These are phyloP conservation scores for Apodemia mormo DNA, from an alignment of 2,888 invertebrate species.

Conservation along the genomic window DNA sequence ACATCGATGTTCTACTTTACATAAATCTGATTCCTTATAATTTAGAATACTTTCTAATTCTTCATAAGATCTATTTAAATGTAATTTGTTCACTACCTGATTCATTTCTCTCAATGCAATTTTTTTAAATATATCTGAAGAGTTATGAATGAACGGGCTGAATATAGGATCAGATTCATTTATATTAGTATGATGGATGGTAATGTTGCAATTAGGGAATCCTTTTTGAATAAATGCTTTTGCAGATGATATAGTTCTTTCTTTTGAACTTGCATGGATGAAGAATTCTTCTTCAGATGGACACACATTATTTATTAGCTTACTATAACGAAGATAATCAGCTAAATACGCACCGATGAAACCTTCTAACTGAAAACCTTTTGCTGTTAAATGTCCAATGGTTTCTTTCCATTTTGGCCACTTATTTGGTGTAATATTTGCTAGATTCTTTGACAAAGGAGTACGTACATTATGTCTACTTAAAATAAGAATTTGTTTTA, in stretches of 20 bases:
- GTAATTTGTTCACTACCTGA: constrained; percentile 44
- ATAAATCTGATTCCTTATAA: constrained; percentile 57
- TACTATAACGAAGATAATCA: constrained; percentile 48
- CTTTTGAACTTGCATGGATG: constrained; percentile 62
- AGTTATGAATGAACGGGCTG: constrained; percentile 61
- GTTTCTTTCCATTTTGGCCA: constrained; percentile 63
- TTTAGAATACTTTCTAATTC: constrained; percentile 56
- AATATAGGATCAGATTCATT: constrained; percentile 56
- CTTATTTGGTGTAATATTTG: constrained; percentile 49
- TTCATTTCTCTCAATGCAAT: constrained; percentile 55
- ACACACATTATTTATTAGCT: constrained; percentile 47
- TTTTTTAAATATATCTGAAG: constrained; percentile 48
- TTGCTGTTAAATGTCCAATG: constrained; percentile 57
- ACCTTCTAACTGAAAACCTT: constrained; percentile 60
- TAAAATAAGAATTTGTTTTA: constrained; percentile 58
- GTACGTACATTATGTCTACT: constrained; percentile 65
- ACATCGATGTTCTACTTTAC: constrained; percentile 52
- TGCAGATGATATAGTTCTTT: constrained; percentile 63
- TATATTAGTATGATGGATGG: constrained; percentile 49
- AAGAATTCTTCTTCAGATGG: constrained; percentile 56
- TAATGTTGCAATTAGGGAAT: constrained; percentile 60
- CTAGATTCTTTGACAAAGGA: constrained; percentile 56
- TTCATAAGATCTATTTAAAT: constrained; percentile 52
- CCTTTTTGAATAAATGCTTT: constrained; percentile 57
- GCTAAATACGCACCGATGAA: constrained; percentile 51